Base-by-base conservation (phyloP, 1,140 invertebrate species). In the Tetragonula clypearis region DNA sequence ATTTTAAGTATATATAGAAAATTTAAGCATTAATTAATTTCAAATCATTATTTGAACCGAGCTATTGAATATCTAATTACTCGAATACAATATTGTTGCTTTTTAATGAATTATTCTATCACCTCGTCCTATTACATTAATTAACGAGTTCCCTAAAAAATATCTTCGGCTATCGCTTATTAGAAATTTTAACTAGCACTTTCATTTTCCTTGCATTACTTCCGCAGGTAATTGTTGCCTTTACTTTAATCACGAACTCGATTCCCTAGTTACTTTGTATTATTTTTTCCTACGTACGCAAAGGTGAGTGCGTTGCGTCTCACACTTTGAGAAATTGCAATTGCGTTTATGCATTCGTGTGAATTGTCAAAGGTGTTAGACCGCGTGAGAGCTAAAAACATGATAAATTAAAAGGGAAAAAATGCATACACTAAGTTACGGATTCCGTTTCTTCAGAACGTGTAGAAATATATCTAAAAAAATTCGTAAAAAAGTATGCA, bases 131-230 rank as follows among this genome's bases (percentile, higher is more conserved):
- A 6, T 49, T 30, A 30, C 30, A 30, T 30, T 75, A 75, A 75
- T 75, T 75, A 75, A 75, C 21, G 58, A 75, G 55, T 56, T 53
- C 56, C 30, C 14, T 26, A 75, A 35, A 35, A 17, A 58, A 49
- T 49, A 49, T 58, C 30, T 23, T 58, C 12, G 5, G 58, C 35
- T 41, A 49, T 49, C 23, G 23, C 55, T 58, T 58, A 75, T 75
- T 75, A 75, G 12, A 75, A 58, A 58, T 75, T 75, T 56, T 58
- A 75, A 75, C 11, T 35, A 75, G 26, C 6, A 75, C 55, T 75
- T 75, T 74, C 73, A 6, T 69, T 21, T 26, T 35, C 3, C 12
- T 56, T 4, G 8, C 73, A 14, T 49, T 0, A 12, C 11, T 23
- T 21, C 11, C 11, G 14, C 12, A 19, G 8, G 5, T 58, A 30